These are phyloP conservation scores for Philopotamus ludificatus DNA, from an alignment of 1,140 invertebrate species.

Conservation along the genomic window DNA sequence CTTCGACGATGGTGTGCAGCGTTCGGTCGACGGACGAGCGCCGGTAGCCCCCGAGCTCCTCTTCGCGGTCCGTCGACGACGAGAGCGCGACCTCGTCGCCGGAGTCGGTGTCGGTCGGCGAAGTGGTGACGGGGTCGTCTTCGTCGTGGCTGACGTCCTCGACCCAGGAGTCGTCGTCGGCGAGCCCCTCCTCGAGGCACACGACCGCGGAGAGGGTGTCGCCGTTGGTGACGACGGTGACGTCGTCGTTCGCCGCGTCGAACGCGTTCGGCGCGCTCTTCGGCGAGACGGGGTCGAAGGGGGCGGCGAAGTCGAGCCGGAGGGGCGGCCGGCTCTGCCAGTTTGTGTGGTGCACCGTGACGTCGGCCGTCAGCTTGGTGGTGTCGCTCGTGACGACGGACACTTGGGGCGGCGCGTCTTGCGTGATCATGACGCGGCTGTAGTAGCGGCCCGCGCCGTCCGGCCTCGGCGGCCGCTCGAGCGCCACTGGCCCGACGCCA, in stretches of 20 bases:
- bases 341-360: conserved; percentile 60
- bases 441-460: conserved; percentile 70
- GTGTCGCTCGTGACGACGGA: conserved; percentile 72
- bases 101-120: conserved; percentile 60
- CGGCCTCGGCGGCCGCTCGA: conserved; percentile 51
- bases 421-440: conserved; percentile 84
- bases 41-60: conserved; percentile 78
- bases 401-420: conserved; percentile 62
- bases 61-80: conserved; percentile 65
- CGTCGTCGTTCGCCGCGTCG: conserved; percentile 48
- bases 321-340: conserved; percentile 36
- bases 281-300: conserved; percentile 43
- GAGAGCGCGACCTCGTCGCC: conserved; percentile 57
- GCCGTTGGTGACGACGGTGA: conserved; percentile 63
- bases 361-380: conserved; percentile 64
- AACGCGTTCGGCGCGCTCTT: conserved; percentile 42
- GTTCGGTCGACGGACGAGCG: conserved; percentile 83
- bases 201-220: conserved; percentile 67
- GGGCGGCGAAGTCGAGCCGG: conserved; percentile 40
- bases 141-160: conserved; percentile 78
- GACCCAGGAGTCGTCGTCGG: conserved; percentile 85
- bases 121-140: conserved; percentile 58
- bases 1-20: conserved; percentile 89
- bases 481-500: conserved; percentile 43
- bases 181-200: conserved; percentile 78